Percentiles rank a stretch among this genome's conserved stretches.
phyloP scores from a whole-genome alignment of 2,888 invertebrate genomes.

The Pomacea canaliculata region DNA sequence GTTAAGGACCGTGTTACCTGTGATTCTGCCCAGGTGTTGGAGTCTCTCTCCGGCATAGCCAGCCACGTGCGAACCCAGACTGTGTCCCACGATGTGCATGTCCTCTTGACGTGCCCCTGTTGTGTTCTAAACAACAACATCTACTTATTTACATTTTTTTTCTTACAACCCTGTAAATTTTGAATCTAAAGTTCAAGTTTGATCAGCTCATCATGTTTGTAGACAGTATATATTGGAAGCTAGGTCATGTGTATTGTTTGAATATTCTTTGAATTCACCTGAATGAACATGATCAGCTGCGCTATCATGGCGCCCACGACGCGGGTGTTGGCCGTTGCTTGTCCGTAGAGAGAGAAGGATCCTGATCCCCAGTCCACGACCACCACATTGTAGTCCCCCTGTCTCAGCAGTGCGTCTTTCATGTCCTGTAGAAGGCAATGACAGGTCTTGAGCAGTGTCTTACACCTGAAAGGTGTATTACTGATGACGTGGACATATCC shows the following conservation, averaged over 20 bases:
- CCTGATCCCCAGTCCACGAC: conserved; percentile 61
- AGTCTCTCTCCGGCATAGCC: conserved; percentile 84
- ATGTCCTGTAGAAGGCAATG: conserved; percentile 30
- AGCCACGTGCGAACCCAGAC: conserved; percentile 88
- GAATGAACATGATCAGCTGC: conserved; percentile 51
- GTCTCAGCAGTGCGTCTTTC: conserved; percentile 55
- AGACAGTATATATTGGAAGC: too few relatives aligned
- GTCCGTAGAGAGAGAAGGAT: conserved; percentile 62
- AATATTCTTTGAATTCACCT: conserved; percentile 32
- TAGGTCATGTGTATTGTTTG: too few relatives aligned
- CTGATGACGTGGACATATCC: too few relatives aligned
- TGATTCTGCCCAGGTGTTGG: conserved; percentile 61
- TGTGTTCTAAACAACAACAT: conserved; percentile 11
- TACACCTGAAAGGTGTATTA: too few relatives aligned
- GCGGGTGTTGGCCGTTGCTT: conserved; percentile 69
- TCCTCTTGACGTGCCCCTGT: conserved; percentile 23
- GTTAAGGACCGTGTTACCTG: conserved; percentile 48
- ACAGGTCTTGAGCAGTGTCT: not conserved
- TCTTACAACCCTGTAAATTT: too few relatives aligned
- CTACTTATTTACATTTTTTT: not conserved
- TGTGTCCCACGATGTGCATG: conserved; percentile 88
- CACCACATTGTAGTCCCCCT: conserved; percentile 59
- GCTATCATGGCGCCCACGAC: conserved; percentile 69
- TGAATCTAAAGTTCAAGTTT: too few relatives aligned
- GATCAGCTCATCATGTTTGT: too few relatives aligned